Base-by-base conservation (phyloP, 2,113 vertebrate genomes). In the Lepisosteus osseus region DNA sequence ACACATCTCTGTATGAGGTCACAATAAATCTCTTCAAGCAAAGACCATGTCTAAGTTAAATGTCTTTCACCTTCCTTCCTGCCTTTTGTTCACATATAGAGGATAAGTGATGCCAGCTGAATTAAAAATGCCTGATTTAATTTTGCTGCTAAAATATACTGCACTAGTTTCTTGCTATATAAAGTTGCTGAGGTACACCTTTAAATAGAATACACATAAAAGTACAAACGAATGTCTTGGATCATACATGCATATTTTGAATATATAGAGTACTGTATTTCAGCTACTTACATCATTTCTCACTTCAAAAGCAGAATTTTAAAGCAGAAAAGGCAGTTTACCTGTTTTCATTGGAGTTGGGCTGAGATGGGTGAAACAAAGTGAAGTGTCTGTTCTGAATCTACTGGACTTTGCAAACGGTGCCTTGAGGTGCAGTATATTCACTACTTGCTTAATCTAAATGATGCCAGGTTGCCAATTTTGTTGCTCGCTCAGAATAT, bases 91-190 rank as follows among this genome's bases (percentile, higher is more conserved):
- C 66, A 69, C 79, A 78, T 72, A 63, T 71, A 76, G 61, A 57
- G 67, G 67, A 17, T 83, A 81, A 83, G 72, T 65, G 47, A 69
- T 75, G 61, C 79, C 79, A 81, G 77, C 77, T 81, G 82, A 68
- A 67, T 57, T 54, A 3, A 40, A 68, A 63, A 44, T 66, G 2
- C 15, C 41, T 59, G 65, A 9, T 4, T 9, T 3, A 11, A 14
- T 4, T 54, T 7, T 70, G 29, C 59, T 11, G 54, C 68, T 57
- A 69, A 56, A 55, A 1, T 4, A 13, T 15, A 12, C 45, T 56
- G 7, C 15, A 7, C 40, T 41, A 12, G 17, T 45, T 13, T 40
- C 43, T 29, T 65, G 71, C 6, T 13, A 3, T 17, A 17, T 17
- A 0, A 15, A 13, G 13, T 55, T 13, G 7, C 54, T 13, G 54